Percentiles rank a stretch among this genome's conserved stretches.
Conservation (phyloP, 92 coral and sea anemone genomes). For the Epizoanthus fatuus region DNA sequence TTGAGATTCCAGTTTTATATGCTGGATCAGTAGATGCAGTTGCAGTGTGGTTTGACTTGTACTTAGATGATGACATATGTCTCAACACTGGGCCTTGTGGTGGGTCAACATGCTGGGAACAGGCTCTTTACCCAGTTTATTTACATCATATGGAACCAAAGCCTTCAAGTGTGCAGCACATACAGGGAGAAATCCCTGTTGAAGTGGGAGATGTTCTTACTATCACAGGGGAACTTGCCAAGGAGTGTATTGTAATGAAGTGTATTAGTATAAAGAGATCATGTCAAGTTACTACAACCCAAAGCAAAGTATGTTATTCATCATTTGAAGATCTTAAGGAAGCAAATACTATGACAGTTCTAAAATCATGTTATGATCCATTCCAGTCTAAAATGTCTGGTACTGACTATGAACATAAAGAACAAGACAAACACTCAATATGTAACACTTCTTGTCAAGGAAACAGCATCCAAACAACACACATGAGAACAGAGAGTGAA, state of each 20-base stretch:
- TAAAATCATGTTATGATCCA: background rate
- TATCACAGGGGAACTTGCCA: constrained; percentile 50
- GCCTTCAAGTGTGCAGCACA: background rate
- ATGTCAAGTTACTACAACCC: background rate
- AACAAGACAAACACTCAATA: background rate
- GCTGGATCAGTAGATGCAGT: constrained; percentile 89
- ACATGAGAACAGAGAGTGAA: background rate
- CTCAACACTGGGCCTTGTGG: constrained; percentile 90
- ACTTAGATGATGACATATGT: constrained; percentile 73
- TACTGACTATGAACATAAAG: background rate
- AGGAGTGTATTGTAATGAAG: constrained; percentile 70
- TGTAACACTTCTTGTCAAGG: background rate
- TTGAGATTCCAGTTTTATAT: constrained; percentile 64
- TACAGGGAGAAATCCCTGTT: constrained; percentile 39
- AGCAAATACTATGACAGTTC: background rate
- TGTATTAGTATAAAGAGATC: constrained; percentile 42
- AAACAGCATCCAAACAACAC: background rate
- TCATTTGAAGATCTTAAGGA: background rate
- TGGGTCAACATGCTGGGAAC: constrained; percentile 97
- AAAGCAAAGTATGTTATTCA: background rate
- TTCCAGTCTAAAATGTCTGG: background rate
- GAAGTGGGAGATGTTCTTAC: constrained; percentile 65
- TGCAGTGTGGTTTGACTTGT: constrained; percentile 95
- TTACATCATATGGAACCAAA: constrained; percentile 27
- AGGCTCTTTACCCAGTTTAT: constrained; percentile 92